Evolutionary conservation across 1,140 invertebrate genomes (phyloP), one percentile per base, ranked within the genome.

Genomic region (Meteorus sp.): DNA sequence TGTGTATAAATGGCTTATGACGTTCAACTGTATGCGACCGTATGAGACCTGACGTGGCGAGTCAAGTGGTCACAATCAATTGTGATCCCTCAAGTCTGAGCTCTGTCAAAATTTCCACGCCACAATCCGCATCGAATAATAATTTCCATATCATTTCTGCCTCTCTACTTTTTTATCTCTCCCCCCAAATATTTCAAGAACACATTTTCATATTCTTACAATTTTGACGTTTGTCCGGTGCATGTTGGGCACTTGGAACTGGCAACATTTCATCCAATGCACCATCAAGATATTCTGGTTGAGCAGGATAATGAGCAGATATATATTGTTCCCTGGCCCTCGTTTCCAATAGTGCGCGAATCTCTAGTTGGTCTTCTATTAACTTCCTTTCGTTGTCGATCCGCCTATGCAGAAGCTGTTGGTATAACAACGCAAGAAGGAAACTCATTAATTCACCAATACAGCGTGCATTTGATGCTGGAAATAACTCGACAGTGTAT

Each of bases 191-290:
- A 55, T 15, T 39, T 19, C 29, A 11, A 8, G 48, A 8, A 52
- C 56, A 54, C 41, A 43, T n/a, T n/a, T n/a, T n/a, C n/a, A n/a
- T n/a, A 23, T 62, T 77, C 79, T 80, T 51, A 80, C 79, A 80
- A 56, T 67, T 79, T 4, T 69, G 74, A 22, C 78, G 72, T 51
- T 81, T 81, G 2, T 65, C 69, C 4, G 66, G 65, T 29, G 44
- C 63, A 17, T 62, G 70, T 29, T 72, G 66, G 2, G 72, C 66
- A 29, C 67, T 71, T 8, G 75, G 74, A 3, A 69, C 59, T 1
- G 75, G 73, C 52, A 68, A 69, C 20, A 48, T 54, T 57, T 79
- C n/a, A n/a, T n/a, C 76, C 0, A 64, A 15, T 22, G 67, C 63
- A 41, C 72, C 67, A 0, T 63, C 55, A 4, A 64, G 55, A 11